Evolutionary conservation across 2,888 invertebrate species (phyloP).

Genomic region (Asteroscopus sphinx): DNA sequence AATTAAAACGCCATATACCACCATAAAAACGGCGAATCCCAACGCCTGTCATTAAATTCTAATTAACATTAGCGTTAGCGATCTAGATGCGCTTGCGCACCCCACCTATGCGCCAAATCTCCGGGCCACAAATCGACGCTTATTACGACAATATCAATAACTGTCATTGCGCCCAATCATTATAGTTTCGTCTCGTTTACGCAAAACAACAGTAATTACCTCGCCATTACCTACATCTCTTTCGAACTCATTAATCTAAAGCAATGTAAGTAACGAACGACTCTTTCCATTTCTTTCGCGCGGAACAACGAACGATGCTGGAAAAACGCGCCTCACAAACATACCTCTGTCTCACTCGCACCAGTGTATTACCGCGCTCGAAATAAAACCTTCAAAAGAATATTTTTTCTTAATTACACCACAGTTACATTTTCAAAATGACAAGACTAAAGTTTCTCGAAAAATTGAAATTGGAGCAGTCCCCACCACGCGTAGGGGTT

Average conservation of each 20-base stretch:
- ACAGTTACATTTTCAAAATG: slow-evolving; percentile 74
- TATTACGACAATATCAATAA: slow-evolving; percentile 86
- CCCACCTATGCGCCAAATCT: slow-evolving; percentile 71
- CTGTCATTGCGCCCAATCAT: slow-evolving; percentile 86
- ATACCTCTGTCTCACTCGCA: slow-evolving; percentile 73
- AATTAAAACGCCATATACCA: slow-evolving; percentile 49
- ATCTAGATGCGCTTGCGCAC: slow-evolving; percentile 71
- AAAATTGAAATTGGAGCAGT: slow-evolving; percentile 75
- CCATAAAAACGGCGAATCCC: slow-evolving; percentile 62
- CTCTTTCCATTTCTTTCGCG: slow-evolving; percentile 84
- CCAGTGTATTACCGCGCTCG: slow-evolving; percentile 60
- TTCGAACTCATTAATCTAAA: slow-evolving; percentile 84
- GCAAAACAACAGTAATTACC: slow-evolving; percentile 83
- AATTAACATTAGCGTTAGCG: slow-evolving; percentile 80
- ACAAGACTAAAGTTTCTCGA: slow-evolving; percentile 73
- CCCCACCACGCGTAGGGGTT: slow-evolving; percentile 75
- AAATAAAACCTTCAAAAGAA: slow-evolving; percentile 73
- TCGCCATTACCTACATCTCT: slow-evolving; percentile 82
- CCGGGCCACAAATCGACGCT: slow-evolving; percentile 75
- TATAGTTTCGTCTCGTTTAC: slow-evolving; percentile 87
- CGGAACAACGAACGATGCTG: slow-evolving; percentile 69
- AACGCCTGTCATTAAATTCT: slow-evolving; percentile 81
- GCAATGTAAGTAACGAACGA: slow-evolving; percentile 71
- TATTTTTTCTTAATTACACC: slow-evolving; percentile 71
- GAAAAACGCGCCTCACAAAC: slow-evolving; percentile 59